These are phyloP conservation scores for Metridium senile DNA, from an alignment of 92 coral and sea anemone genomes.

Conservation along the genomic window DNA sequence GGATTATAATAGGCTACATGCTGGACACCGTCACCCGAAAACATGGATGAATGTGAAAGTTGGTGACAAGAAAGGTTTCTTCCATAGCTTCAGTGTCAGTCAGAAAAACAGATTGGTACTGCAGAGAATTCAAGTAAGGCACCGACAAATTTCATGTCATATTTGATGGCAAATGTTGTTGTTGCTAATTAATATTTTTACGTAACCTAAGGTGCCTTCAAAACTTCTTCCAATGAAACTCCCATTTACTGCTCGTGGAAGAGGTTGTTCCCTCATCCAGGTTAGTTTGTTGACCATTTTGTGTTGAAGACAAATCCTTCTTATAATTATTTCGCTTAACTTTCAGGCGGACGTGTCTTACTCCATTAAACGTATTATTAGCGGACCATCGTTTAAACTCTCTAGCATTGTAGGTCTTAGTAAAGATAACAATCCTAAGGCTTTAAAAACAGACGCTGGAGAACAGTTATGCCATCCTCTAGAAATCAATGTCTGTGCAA, in stretches of 20 bases:
- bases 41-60: background rate
- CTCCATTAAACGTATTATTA: slow-evolving; percentile 72
- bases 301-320: background rate
- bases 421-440: slow-evolving; percentile 19
- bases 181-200: background rate
- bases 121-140: slow-evolving; percentile 70
- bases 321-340: background rate
- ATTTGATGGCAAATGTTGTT: background rate
- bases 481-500: slow-evolving; percentile 63
- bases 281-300: slow-evolving; percentile 16
- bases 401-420: slow-evolving; percentile 55
- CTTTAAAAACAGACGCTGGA: slow-evolving; percentile 53
- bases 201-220: slow-evolving; percentile 47
- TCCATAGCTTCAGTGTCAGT: slow-evolving; percentile 58
- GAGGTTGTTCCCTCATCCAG: slow-evolving; percentile 88
- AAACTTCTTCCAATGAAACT: slow-evolving; percentile 55
- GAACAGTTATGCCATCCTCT: slow-evolving; percentile 72
- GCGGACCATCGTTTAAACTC: slow-evolving; percentile 77
- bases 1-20: background rate
- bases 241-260: slow-evolving; percentile 57
- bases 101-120: slow-evolving; percentile 72
- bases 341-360: slow-evolving; percentile 86
- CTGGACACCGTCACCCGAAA: background rate
- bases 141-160: background rate
- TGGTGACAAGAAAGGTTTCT: slow-evolving; percentile 39